These are phyloP conservation scores for Lethenteron camtschaticum DNA, from an alignment of 2,113 vertebrate species.

Conservation along the genomic window DNA sequence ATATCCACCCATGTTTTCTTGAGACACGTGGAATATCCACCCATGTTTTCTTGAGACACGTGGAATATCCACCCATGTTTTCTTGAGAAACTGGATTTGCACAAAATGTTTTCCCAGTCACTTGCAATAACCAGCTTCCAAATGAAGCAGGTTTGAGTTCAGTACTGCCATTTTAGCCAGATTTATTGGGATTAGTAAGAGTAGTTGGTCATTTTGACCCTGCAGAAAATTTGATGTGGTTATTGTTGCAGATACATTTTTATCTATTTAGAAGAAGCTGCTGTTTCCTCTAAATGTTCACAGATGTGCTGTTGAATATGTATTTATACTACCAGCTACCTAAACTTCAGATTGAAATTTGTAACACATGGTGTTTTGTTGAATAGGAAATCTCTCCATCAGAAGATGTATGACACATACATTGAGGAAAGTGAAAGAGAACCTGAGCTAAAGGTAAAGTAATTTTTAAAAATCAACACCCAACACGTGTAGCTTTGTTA, in stretches of 20 bases:
- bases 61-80: background rate
- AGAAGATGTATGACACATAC: slow-evolving; percentile 94
- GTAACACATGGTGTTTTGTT: slow-evolving; percentile 13
- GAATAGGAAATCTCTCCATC: slow-evolving; percentile 75
- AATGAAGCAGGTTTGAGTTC: no score
- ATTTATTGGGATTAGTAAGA: no score
- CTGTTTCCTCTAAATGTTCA: background rate
- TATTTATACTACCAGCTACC: background rate
- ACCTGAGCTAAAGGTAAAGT: slow-evolving; percentile 77
- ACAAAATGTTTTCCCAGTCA: background rate
- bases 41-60: background rate
- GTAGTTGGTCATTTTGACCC: no score
- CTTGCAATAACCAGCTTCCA: no score
- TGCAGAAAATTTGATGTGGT: no score
- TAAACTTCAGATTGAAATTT: background rate
- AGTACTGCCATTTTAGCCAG: no score
- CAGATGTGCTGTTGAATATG: background rate
- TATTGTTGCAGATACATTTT: background rate
- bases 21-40: background rate
- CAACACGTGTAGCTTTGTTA: slow-evolving; percentile 7
- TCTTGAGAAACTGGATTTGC: background rate
- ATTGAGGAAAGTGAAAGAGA: slow-evolving; percentile 98
- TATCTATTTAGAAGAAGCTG: background rate
- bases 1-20: background rate
- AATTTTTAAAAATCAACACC: slow-evolving; percentile 9